Conservation (phyloP, 1,140 invertebrate species). For the Drosophila nigrodunni region DNA sequence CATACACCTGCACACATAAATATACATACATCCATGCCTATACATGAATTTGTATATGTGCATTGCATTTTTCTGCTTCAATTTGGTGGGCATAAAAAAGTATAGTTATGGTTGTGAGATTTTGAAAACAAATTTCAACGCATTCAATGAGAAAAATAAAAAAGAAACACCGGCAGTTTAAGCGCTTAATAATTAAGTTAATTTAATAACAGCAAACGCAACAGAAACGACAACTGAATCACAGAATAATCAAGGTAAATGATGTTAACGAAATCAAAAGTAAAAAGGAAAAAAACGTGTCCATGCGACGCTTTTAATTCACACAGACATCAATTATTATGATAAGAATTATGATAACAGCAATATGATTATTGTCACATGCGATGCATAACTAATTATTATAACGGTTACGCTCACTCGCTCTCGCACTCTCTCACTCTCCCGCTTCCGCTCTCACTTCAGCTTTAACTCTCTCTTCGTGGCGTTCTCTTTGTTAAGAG, state of each 20-base stretch:
- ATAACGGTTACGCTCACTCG: slow-evolving; percentile 40
- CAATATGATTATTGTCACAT: slow-evolving; percentile 58
- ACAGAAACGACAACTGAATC: slow-evolving; percentile 3
- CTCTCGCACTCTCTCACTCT: slow-evolving; percentile 15
- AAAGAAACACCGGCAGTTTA: slow-evolving; percentile 15
- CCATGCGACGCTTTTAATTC: not conserved
- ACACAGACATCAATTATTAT: slow-evolving; percentile 13
- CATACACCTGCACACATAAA: not conserved
- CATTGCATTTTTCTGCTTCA: slow-evolving; percentile 12
- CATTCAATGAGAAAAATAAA: slow-evolving; percentile 19
- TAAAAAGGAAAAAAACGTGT: not conserved
- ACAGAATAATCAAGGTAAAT: slow-evolving; percentile 11
- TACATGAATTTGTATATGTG: slow-evolving; percentile 4
- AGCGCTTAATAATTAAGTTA: slow-evolving; percentile 20
- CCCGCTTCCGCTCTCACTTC: not conserved
- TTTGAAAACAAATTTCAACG: not conserved
- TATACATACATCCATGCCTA: slow-evolving; percentile 8
- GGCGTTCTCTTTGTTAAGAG: slow-evolving; percentile 28
- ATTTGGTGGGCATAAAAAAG: not conserved
- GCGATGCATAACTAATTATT: slow-evolving; percentile 65
- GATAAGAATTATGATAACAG: slow-evolving; percentile 58
- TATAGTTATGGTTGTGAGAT: not conserved
- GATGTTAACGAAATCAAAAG: not conserved
- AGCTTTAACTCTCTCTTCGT: not conserved
- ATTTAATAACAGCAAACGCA: slow-evolving; percentile 12